phyloP scores from a whole-genome alignment of 1,140 invertebrate species.

The Zaprionus camerounensis region DNA sequence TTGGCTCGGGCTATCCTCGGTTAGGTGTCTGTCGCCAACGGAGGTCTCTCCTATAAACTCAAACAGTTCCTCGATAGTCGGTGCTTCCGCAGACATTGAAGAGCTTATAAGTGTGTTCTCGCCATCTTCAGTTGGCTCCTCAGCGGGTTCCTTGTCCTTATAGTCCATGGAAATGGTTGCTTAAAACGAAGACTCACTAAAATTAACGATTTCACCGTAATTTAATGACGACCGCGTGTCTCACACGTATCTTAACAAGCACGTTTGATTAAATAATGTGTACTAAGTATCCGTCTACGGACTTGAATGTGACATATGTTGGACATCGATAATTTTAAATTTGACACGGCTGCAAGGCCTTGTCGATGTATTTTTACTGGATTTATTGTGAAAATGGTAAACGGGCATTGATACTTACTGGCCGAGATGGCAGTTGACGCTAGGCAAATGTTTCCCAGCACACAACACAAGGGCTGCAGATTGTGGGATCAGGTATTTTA shows the following conservation, averaged over 20 bases:
- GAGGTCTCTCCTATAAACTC: conserved; percentile 14
- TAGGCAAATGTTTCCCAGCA: background rate
- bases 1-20: background rate
- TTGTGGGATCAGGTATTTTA: conserved; percentile 18
- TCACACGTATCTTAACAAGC: conserved; percentile 32
- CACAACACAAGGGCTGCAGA: background rate
- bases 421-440: background rate
- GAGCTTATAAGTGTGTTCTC: background rate
- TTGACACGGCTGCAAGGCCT: conserved; percentile 25
- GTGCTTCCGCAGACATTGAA: background rate
- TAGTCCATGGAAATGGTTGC: conserved; percentile 14
- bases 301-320: conserved; percentile 23
- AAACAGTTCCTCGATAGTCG: conserved; percentile 20
- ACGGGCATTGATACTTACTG: background rate
- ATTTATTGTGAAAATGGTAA: background rate
- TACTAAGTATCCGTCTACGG: conserved; percentile 23
- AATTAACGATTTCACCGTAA: conserved; percentile 20
- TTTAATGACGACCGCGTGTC: conserved; percentile 19
- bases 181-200: conserved; percentile 10
- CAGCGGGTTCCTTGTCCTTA: conserved; percentile 26
- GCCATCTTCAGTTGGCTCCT: conserved; percentile 9
- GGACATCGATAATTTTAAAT: conserved; percentile 4
- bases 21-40: conserved; percentile 15
- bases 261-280: conserved; percentile 23
- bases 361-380: conserved; percentile 17